These are phyloP conservation scores for Enteromius afrohamiltoni DNA, from an alignment of 2,797 vertebrate species.

Conservation along the genomic window DNA sequence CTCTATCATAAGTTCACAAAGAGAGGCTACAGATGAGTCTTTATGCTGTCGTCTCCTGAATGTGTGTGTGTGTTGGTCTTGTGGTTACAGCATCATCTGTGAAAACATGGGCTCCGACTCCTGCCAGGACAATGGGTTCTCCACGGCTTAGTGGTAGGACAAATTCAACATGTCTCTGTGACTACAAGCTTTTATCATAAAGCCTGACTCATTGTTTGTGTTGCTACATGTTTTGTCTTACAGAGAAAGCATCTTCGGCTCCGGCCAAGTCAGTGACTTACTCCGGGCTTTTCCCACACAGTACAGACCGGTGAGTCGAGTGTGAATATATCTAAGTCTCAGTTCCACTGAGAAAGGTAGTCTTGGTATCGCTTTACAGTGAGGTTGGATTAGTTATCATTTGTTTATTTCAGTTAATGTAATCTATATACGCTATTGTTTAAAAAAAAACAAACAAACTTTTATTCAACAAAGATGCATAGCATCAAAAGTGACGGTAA, in stretches of 20 bases:
- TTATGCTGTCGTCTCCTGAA: background rate
- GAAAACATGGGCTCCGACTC: slow-evolving; percentile 76
- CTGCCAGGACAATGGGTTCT: slow-evolving; percentile 73
- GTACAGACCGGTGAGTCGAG: slow-evolving; percentile 68
- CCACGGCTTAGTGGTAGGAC: slow-evolving; percentile 76
- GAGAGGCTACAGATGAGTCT: background rate
- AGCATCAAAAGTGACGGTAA: background rate
- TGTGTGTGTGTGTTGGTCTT: slow-evolving; percentile 19
- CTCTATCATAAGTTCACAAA: slow-evolving; percentile 21
- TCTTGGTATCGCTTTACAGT: background rate
- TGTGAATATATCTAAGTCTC: background rate
- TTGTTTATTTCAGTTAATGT: no score
- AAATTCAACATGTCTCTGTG: background rate
- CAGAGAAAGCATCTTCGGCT: slow-evolving; percentile 77
- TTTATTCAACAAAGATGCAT: background rate
- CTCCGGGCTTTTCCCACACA: slow-evolving; percentile 68
- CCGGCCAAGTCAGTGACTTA: slow-evolving; percentile 76
- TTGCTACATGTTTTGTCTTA: background rate
- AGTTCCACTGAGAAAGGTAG: background rate
- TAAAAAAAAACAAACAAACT: background rate
- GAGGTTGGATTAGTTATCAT: background rate
- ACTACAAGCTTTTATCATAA: background rate
- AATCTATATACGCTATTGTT: no score
- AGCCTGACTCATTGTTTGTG: slow-evolving; percentile 5
- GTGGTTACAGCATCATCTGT: slow-evolving; percentile 64